Conservation (phyloP, 2,113 vertebrate genomes). For the Rhizomys pruinosus region DNA sequence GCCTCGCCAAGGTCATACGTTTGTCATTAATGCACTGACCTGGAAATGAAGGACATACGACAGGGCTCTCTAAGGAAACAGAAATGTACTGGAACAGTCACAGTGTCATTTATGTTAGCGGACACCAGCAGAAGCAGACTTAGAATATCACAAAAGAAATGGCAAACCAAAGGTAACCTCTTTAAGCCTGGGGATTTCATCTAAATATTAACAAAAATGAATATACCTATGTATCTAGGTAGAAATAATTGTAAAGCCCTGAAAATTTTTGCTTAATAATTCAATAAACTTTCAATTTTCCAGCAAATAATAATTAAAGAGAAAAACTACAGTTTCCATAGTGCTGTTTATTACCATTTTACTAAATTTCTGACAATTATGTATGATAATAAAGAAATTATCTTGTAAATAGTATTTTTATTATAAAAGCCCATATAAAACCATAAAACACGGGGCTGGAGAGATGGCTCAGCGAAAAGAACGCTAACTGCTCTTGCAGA, state of each 20-base stretch:
- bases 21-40: constrained; percentile 58
- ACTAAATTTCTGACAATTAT: no score
- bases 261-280: background rate
- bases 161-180: constrained; percentile 48
- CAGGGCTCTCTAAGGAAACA: constrained; percentile 32
- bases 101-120: constrained; percentile 67
- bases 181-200: background rate
- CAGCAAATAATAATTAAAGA: no score
- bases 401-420: constrained; percentile 8
- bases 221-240: background rate
- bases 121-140: constrained; percentile 24
- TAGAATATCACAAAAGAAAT: background rate
- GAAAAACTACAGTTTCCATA: no score
- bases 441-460: background rate
- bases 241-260: background rate
- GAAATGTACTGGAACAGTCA: constrained; percentile 54
- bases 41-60: constrained; percentile 65
- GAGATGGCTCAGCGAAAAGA: no score
- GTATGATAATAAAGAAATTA: background rate
- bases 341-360: no score
- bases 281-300: background rate
- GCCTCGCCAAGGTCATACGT: constrained; percentile 20
- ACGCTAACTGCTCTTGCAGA: no score
- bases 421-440: background rate
- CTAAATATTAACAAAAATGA: constrained; percentile 49